phyloP scores from a whole-genome alignment of 1,140 invertebrate genomes.

The Heterodera carotae region DNA sequence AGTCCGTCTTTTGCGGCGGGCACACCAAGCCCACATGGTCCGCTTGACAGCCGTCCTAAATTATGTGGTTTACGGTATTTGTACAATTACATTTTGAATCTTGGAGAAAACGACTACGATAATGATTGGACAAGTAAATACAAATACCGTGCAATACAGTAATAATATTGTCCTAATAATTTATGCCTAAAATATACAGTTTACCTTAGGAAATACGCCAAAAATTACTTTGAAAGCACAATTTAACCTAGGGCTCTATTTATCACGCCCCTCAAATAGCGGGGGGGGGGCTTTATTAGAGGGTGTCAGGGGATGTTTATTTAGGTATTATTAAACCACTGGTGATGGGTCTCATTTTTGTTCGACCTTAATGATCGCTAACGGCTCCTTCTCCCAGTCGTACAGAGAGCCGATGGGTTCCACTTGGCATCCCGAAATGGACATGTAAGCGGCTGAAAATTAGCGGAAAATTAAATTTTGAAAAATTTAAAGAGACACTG shows the following conservation, averaged over 20 bases:
- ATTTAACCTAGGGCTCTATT: too few species aligned
- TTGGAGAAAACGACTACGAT: slow-evolving; percentile 9
- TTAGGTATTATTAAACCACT: too few species aligned
- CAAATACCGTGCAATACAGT: too few species aligned
- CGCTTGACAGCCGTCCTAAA: slow-evolving; percentile 60
- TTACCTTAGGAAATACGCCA: too few species aligned
- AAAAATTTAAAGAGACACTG: slow-evolving; percentile 32
- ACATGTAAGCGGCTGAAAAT: slow-evolving; percentile 60
- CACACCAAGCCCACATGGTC: slow-evolving; percentile 64
- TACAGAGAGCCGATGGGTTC: slow-evolving; percentile 61
- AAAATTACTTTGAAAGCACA: too few species aligned
- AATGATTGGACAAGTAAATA: slow-evolving; percentile 1
- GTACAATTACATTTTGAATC: too few species aligned
- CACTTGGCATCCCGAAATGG: slow-evolving; percentile 63
- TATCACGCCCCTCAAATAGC: too few species aligned
- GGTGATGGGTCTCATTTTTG: neutral
- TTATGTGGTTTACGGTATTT: too few species aligned
- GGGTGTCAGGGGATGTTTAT: too few species aligned
- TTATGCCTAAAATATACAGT: too few species aligned
- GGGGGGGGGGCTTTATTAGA: too few species aligned
- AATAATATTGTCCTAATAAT: too few species aligned
- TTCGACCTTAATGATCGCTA: slow-evolving; percentile 53
- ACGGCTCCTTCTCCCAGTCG: slow-evolving; percentile 65
- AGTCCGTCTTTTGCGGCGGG: slow-evolving; percentile 62
- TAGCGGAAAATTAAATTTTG: slow-evolving; percentile 12